Conservation (phyloP, 1,140 invertebrate genomes). For the Lepidurus couesii region DNA sequence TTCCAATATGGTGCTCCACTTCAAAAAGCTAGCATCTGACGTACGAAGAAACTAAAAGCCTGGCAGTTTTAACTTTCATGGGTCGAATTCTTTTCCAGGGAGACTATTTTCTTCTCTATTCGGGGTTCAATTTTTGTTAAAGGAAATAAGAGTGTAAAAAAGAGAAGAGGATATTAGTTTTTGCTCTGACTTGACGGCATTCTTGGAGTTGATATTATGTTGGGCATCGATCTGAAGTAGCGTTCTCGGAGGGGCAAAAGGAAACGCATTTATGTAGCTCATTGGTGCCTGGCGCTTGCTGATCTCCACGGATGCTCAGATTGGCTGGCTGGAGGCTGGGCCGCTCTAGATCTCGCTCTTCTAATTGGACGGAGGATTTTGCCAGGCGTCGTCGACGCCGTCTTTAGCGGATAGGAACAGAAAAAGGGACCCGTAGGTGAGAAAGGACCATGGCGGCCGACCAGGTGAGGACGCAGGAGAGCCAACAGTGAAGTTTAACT, state of each 20-base stretch:
- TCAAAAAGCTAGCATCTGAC: neutral
- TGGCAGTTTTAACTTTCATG: neutral
- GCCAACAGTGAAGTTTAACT: neutral
- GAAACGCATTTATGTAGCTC: neutral
- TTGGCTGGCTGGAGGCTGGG: neutral
- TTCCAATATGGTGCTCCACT: conserved; percentile 18
- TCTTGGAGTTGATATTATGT: neutral
- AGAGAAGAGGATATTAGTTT: neutral
- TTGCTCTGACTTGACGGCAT: neutral
- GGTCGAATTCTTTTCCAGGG: conserved; percentile 18
- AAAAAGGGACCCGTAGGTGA: neutral
- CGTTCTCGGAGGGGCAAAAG: neutral
- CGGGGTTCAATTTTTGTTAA: neutral
- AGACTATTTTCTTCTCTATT: neutral
- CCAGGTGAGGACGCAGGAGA: neutral
- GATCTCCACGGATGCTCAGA: neutral
- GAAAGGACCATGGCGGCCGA: neutral
- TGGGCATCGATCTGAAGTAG: neutral
- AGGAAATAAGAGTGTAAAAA: neutral
- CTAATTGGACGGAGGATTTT: neutral
- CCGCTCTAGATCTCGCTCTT: neutral
- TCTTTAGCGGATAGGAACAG: neutral
- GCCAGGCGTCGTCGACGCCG: neutral
- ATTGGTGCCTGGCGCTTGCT: neutral
- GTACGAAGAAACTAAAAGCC: neutral